These are phyloP conservation scores for Halesus radiatus DNA, from an alignment of 1,140 invertebrate genomes.

Conservation along the genomic window DNA sequence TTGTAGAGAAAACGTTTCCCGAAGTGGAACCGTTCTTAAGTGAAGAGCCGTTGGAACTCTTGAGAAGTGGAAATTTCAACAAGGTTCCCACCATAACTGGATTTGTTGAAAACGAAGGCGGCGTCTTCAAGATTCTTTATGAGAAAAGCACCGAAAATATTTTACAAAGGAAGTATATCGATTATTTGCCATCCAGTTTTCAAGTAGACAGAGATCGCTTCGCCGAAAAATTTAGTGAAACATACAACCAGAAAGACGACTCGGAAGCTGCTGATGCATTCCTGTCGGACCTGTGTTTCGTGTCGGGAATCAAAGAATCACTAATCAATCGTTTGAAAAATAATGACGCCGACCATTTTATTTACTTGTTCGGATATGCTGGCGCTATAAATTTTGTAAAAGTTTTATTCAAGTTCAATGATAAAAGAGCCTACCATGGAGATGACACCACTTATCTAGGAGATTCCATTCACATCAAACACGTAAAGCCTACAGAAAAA, in stretches of 20 bases:
- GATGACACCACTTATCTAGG: constrained; percentile 65
- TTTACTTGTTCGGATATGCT: constrained; percentile 65
- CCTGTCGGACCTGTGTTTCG: constrained; percentile 64
- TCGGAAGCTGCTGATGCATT: constrained; percentile 62
- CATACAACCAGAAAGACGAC: constrained; percentile 59
- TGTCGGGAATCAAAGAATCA: constrained; percentile 63
- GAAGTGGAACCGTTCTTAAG: constrained; percentile 65
- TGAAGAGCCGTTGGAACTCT: constrained; percentile 61
- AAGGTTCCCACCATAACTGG: constrained; percentile 65
- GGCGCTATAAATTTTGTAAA: constrained; percentile 65
- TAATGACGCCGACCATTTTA: constrained; percentile 60
- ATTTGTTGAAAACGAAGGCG: constrained; percentile 63
- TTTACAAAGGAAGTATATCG: constrained; percentile 59
- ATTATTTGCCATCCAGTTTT: constrained; percentile 61
- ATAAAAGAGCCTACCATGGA: constrained; percentile 63
- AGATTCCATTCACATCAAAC: constrained; percentile 58
- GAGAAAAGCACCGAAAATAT: constrained; percentile 48
- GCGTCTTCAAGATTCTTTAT: constrained; percentile 58
- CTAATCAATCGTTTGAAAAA: background rate
- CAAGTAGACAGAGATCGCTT: constrained; percentile 59
- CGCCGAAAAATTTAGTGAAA: constrained; percentile 59
- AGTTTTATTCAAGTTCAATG: constrained; percentile 61
- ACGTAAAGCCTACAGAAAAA: constrained; percentile 57
- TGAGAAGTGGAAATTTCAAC: constrained; percentile 61
- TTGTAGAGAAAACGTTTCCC: constrained; percentile 60